Evolutionary conservation across 2,797 vertebrate species (phyloP).

Genomic region (Psittacula echo): DNA sequence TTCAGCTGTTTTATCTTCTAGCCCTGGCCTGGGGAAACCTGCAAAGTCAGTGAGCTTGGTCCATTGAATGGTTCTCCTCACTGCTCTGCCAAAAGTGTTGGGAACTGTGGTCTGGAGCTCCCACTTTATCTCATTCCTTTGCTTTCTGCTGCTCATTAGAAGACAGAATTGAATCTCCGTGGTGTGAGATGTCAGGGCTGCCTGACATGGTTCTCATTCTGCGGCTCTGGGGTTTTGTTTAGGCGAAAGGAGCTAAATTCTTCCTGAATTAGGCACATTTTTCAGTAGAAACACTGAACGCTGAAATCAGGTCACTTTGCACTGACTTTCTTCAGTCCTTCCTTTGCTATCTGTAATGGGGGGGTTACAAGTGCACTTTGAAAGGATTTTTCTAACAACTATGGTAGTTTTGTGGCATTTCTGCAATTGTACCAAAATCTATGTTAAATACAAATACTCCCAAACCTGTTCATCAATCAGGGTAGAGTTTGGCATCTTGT

Average conservation of each 20-base stretch:
- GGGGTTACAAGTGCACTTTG: background rate
- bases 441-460: background rate
- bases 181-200: background rate
- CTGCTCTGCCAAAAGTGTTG: accelerated
- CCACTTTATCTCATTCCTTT: background rate
- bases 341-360: background rate
- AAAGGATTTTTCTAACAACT: background rate
- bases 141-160: constrained; percentile 15
- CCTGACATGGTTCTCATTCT: background rate
- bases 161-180: background rate
- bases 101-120: background rate
- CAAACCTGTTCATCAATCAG: background rate
- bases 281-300: background rate
- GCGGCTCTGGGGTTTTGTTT: background rate
- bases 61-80: background rate
- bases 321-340: background rate
- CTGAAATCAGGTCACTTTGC: background rate
- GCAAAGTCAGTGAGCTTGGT: background rate
- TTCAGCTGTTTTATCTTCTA: background rate
- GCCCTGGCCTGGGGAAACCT: background rate
- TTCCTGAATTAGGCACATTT: background rate
- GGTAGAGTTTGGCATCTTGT: background rate
- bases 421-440: background rate
- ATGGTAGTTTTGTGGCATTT: accelerated
- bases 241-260: background rate